These are phyloP conservation scores for Pomatostomus ruficeps DNA, from an alignment of 2,113 vertebrate species.

Conservation along the genomic window DNA sequence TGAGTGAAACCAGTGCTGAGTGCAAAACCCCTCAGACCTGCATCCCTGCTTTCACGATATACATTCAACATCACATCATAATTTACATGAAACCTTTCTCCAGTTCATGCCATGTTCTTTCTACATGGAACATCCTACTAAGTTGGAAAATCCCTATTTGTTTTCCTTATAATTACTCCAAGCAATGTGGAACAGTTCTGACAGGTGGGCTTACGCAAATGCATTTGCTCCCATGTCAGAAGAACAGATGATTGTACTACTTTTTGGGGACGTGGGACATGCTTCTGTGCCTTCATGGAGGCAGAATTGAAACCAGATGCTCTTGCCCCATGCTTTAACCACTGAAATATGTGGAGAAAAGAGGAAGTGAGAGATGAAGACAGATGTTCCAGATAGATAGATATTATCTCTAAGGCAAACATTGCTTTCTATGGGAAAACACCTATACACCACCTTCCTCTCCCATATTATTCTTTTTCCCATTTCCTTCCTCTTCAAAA, in stretches of 20 bases:
- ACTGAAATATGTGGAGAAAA: constrained; percentile 23
- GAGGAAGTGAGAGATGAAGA: background rate
- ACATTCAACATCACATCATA: background rate
- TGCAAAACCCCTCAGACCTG: background rate
- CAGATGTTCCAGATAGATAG: background rate
- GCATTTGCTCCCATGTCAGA: background rate
- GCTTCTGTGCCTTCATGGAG: background rate
- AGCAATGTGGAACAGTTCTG: background rate
- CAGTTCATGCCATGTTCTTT: background rate
- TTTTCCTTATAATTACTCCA: background rate
- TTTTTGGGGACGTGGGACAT: background rate
- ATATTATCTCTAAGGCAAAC: background rate
- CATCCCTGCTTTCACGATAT: background rate
- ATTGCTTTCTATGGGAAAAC: background rate
- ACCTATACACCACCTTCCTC: background rate
- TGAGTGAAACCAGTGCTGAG: background rate
- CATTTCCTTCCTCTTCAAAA: background rate
- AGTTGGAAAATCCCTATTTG: background rate
- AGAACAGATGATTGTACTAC: background rate
- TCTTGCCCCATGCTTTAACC: constrained; percentile 4
- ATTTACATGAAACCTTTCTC: background rate
- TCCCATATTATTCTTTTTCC: background rate
- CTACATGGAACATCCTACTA: background rate
- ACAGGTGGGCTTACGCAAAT: background rate
- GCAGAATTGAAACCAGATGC: constrained; percentile 53